phyloP scores from a whole-genome alignment of 2,797 vertebrate genomes.

The Cichlasoma orientale region DNA sequence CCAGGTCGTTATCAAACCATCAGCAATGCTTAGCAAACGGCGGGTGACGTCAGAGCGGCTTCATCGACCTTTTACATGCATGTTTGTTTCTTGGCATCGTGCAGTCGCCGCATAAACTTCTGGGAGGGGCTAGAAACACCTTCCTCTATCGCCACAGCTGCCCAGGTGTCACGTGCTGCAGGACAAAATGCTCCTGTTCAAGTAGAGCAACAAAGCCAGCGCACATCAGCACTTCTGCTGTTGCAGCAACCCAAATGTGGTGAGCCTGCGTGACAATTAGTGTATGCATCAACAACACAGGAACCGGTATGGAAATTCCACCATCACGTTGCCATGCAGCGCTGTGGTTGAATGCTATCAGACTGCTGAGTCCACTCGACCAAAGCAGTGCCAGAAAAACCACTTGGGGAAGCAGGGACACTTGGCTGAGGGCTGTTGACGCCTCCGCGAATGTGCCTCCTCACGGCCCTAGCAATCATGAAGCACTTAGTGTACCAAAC shows the following conservation, averaged over 20 bases:
- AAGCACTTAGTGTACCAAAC: slow-evolving; percentile 69
- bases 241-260: neutral
- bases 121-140: accelerated
- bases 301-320: slow-evolving; percentile 40
- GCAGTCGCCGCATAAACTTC: neutral
- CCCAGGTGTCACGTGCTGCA: neutral
- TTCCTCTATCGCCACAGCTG: neutral
- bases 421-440: slow-evolving; percentile 64
- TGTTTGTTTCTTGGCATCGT: accelerated
- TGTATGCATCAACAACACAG: slow-evolving; percentile 6
- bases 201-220: neutral
- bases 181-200: neutral
- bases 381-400: slow-evolving; percentile 48
- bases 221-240: neutral
- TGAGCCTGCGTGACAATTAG: neutral
- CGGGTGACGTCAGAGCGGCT: neutral
- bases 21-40: neutral
- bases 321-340: slow-evolving; percentile 26
- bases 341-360: slow-evolving; percentile 19
- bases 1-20: accelerated
- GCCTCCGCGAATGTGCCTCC: slow-evolving; percentile 65
- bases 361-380: slow-evolving; percentile 33
- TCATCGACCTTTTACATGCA: accelerated
- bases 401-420: slow-evolving; percentile 58
- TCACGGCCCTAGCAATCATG: slow-evolving; percentile 58